Evolutionary conservation across 2,888 invertebrate genomes (phyloP).

Genomic region (Andrena trimmerana): DNA sequence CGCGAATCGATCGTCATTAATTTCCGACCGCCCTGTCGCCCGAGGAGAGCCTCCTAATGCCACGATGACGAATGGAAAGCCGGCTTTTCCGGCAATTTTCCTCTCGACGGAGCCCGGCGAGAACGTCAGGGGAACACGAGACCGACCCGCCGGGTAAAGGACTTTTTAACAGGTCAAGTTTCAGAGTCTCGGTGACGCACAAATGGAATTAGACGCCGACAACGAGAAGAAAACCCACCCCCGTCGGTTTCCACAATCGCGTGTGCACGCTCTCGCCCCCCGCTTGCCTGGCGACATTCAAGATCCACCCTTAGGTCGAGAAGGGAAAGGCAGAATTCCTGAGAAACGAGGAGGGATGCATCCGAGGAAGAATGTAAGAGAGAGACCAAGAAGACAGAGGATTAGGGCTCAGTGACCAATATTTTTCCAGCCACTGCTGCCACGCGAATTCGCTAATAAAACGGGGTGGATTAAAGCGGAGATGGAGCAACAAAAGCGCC

Average conservation of each 20-base stretch:
- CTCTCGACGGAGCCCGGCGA: constrained; percentile 20
- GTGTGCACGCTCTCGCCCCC: constrained; percentile 42
- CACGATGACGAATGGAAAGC: constrained; percentile 31
- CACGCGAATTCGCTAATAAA: too few species aligned
- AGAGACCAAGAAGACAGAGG: neutral
- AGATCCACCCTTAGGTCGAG: constrained; percentile 46
- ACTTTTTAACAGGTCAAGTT: constrained; percentile 84
- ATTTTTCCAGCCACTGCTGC: too few species aligned
- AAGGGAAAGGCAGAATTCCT: constrained; percentile 1
- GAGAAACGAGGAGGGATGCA: constrained; percentile 22
- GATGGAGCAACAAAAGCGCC: too few species aligned
- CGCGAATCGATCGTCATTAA: constrained; percentile 37
- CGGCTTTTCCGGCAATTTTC: constrained; percentile 52
- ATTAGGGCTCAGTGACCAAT: too few species aligned
- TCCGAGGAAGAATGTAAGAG: neutral
- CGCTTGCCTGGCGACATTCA: constrained; percentile 50
- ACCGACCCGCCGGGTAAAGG: constrained; percentile 66
- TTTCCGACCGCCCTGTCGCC: neutral
- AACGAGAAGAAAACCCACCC: constrained; percentile 64
- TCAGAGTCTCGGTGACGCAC: constrained; percentile 79
- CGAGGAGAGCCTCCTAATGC: constrained; percentile 13
- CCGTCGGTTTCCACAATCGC: constrained; percentile 50
- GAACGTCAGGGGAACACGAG: constrained; percentile 59
- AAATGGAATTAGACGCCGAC: constrained; percentile 80
- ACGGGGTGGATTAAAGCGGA: too few species aligned